phyloP scores from a whole-genome alignment of 2,888 invertebrate species.

The Sarcophaga caerulescens region DNA sequence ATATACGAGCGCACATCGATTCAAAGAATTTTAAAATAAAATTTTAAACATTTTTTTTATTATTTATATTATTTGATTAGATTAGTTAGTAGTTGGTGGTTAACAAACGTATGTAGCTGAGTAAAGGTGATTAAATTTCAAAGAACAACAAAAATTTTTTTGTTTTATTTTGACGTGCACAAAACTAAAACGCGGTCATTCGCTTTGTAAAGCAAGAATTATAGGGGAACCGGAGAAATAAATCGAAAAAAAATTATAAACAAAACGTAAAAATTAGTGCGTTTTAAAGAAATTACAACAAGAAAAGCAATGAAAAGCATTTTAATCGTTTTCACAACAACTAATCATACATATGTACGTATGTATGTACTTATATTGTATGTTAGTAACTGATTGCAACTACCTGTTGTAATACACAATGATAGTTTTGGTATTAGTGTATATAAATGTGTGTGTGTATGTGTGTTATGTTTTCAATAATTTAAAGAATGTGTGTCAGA shows the following conservation, averaged over 20 bases:
- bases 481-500: background rate
- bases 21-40: background rate
- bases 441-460: background rate
- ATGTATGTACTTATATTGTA: background rate
- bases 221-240: background rate
- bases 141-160: background rate
- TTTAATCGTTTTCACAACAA: background rate
- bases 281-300: conserved; percentile 6
- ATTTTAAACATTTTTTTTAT: no score
- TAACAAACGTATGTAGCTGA: background rate
- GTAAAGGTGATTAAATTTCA: background rate
- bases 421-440: background rate
- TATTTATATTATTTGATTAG: background rate
- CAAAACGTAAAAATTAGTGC: conserved; percentile 10
- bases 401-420: conserved; percentile 52
- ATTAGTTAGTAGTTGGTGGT: background rate
- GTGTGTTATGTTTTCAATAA: no score
- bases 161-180: background rate
- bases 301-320: background rate
- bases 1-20: conserved; percentile 10
- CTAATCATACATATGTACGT: no score
- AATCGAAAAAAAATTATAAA: background rate
- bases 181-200: background rate
- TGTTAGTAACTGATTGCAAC: background rate
- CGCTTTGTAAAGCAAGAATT: background rate